A percentile compares a stretch with the other conserved stretches of the same genome.
Conservation (phyloP, 2,797 vertebrate genomes). For the Sphenodon punctatus region DNA sequence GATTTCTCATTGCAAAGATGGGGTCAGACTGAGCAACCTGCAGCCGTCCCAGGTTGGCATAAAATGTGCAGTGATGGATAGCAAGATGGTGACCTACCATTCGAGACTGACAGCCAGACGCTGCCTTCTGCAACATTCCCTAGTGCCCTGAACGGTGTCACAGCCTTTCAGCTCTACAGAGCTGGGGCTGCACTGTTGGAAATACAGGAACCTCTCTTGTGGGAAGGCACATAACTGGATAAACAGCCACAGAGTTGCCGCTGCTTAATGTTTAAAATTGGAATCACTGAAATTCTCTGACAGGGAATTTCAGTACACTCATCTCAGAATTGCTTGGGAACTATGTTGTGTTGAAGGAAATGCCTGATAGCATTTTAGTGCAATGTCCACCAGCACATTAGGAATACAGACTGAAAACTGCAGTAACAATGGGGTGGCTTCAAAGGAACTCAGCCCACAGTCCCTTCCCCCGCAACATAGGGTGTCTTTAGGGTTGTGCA, state of each 20-base stretch:
- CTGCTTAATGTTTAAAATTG: background rate
- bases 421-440: too few species aligned
- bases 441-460: too few species aligned
- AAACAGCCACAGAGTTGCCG: background rate
- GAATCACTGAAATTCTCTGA: background rate
- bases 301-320: too few species aligned
- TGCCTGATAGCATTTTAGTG: too few species aligned
- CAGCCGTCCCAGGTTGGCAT: background rate
- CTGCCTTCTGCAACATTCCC: background rate
- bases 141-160: background rate
- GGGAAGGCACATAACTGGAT: background rate
- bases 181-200: background rate
- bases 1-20: background rate
- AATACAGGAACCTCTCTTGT: fast-evolving
- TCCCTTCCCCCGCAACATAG: too few species aligned
- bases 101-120: background rate
- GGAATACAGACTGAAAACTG: too few species aligned
- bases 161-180: background rate
- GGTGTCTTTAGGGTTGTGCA: too few species aligned
- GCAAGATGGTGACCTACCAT: background rate
- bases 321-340: too few species aligned
- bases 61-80: background rate
- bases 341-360: too few species aligned
- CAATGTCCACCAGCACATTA: too few species aligned
- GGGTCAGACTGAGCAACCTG: background rate